Evolutionary conservation across 2,888 invertebrate genomes (phyloP), one percentile per base, ranked within the genome.

Genomic region (Eilema sororculum): DNA sequence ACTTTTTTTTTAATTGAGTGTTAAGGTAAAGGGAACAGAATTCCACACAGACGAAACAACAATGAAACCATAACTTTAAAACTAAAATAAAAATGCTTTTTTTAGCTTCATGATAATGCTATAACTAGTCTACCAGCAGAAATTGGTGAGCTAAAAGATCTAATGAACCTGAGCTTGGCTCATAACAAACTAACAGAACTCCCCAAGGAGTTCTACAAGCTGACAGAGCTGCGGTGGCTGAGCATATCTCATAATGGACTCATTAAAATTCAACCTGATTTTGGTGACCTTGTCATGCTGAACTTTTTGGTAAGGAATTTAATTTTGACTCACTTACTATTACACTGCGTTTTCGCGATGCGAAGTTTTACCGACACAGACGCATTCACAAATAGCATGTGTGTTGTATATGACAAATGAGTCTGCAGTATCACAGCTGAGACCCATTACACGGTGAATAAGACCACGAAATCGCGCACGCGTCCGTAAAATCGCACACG

Each of bases 71-170:
- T 22, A 25, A 25, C 9, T 25, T 30, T 65, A 9, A 22, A 63
- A 6, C 33, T 46, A 65, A 41, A 24, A 3, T n/a, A 46, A 10
- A 65, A 41, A 25, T 63, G 65, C 81, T 71, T 68, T 67, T 41
- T 87, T 90, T 61, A 98, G 98, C 95, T 98, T 65, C 98, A 98
- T 92, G 98, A 98, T 90, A 99, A 99, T 95, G 96, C 96, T 63
- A 90, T 99, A 84, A 95, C 95, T 78, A 93, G 91, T 65, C 89
- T 99, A 75, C 98, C 99, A 10, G 87, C 96, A 52, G 97, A 97
- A 91, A 96, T 99, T 84, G 97, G 97, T 60, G 95, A 95, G 74
- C 93, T 99, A 82, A 96, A 94, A 72, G 96, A 96, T 86, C 91
- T 98, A 75, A 95, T 96, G 75, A 97, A 96, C 84, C 86, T 98